phyloP scores from a whole-genome alignment of 2,113 vertebrate species.

The Merops nubicus region DNA sequence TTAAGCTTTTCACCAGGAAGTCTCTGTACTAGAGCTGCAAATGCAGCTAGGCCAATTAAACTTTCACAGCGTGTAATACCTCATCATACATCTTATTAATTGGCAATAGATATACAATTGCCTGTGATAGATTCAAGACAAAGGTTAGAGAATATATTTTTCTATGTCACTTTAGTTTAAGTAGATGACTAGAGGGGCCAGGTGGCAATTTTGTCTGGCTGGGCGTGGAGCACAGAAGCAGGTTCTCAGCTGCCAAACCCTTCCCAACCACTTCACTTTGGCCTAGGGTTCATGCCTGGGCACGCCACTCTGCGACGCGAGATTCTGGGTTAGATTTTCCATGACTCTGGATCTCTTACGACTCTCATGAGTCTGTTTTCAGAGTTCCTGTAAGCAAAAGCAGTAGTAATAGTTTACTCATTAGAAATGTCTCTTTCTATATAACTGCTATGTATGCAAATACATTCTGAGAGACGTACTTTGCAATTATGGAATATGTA shows the following conservation, averaged over 20 bases:
- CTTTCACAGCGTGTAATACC: not conserved
- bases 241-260: not conserved
- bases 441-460: not conserved
- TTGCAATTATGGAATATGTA: not conserved
- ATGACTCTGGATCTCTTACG: not conserved
- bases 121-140: not conserved
- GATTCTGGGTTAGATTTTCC: not conserved
- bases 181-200: not conserved
- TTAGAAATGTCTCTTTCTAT: not conserved
- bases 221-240: not conserved
- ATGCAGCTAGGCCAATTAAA: not conserved
- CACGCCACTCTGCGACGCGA: fast-evolving
- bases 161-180: not conserved
- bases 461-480: not conserved
- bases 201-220: not conserved
- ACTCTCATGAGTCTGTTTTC: not conserved
- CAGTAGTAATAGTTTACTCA: not conserved
- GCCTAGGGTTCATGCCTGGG: not conserved
- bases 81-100: not conserved
- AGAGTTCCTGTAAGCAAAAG: not conserved
- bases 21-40: not conserved
- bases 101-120: not conserved
- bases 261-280: not conserved
- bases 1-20: not conserved
- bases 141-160: not conserved